Conservation (phyloP, 1,140 invertebrate species). For the Habropoda laboriosa region DNA sequence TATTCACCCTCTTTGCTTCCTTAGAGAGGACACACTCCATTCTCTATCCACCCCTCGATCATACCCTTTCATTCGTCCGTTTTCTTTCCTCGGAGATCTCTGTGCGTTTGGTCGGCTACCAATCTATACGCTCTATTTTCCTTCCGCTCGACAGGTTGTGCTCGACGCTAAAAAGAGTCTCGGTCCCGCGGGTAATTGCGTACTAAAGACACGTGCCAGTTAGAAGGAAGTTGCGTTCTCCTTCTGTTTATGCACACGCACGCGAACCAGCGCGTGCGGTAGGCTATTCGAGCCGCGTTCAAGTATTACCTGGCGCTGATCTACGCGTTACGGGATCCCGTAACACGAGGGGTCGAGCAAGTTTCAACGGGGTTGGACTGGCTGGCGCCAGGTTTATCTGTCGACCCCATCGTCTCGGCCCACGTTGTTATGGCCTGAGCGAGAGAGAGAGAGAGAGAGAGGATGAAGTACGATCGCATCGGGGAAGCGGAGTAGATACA, state of each 20-base stretch:
- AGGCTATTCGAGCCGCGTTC: neutral
- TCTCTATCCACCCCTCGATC: neutral
- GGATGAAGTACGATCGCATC: constrained; percentile 8
- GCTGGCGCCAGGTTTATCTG: constrained; percentile 75
- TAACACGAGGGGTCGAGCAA: constrained; percentile 3
- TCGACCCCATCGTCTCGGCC: constrained; percentile 69
- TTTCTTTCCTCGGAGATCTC: constrained; percentile 13
- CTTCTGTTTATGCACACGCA: neutral
- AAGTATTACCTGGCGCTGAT: constrained; percentile 28
- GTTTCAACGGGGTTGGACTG: constrained; percentile 62
- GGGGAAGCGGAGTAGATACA: neutral
- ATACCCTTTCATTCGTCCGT: neutral
- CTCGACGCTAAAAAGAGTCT: neutral
- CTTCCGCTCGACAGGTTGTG: too few relatives aligned
- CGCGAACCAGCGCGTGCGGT: neutral
- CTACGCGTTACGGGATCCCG: neutral
- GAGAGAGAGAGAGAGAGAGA: neutral
- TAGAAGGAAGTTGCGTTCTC: constrained; percentile 1
- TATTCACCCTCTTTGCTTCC: neutral
- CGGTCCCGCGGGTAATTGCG: neutral
- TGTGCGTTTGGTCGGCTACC: too few relatives aligned
- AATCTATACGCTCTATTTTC: too few relatives aligned
- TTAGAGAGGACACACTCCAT: neutral
- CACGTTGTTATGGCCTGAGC: constrained; percentile 65
- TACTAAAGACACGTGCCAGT: neutral